A percentile compares a stretch with the other conserved stretches of the same genome.
These are phyloP conservation scores for Ommatoiulus sabulosus DNA, from an alignment of 2,888 invertebrate species.

Conservation along the genomic window DNA sequence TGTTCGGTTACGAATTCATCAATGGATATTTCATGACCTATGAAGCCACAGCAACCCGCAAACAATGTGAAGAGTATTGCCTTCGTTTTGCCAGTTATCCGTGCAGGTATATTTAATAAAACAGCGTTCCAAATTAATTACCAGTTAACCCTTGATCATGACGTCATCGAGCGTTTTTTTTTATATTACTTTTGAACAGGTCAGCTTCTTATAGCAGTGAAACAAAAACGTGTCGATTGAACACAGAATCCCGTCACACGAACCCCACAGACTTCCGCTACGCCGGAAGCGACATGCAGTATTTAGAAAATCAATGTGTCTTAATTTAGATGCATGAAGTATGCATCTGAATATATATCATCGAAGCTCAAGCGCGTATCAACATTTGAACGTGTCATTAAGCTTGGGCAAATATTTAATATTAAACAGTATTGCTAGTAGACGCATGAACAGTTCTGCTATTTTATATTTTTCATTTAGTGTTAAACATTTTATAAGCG, in stretches of 20 bases:
- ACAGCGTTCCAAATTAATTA: background rate
- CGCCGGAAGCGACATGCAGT: conserved; percentile 69
- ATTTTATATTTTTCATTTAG: background rate
- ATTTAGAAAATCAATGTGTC: conserved; percentile 71
- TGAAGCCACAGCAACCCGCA: conserved; percentile 65
- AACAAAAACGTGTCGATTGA: conserved; percentile 68
- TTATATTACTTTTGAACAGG: conserved; percentile 59
- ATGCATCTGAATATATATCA: background rate
- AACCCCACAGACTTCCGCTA: conserved; percentile 68
- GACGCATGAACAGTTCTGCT: background rate
- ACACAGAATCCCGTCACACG: conserved; percentile 70
- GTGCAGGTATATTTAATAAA: conserved; percentile 64
- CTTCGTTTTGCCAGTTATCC: conserved; percentile 70
- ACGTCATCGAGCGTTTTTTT: background rate
- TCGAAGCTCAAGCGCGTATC: background rate
- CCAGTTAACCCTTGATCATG: background rate
- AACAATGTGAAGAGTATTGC: conserved; percentile 70
- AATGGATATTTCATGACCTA: conserved; percentile 52
- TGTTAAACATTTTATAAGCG: background rate
- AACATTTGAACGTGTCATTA: background rate
- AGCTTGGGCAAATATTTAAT: background rate
- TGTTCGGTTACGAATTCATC: conserved; percentile 69
- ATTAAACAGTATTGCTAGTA: background rate
- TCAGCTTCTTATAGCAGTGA: conserved; percentile 71
- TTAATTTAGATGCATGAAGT: background rate